Percentiles rank a stretch among this genome's conserved stretches.
Evolutionary conservation across 2,113 vertebrate species (phyloP).

Genomic region (Cygnus buccinator): DNA sequence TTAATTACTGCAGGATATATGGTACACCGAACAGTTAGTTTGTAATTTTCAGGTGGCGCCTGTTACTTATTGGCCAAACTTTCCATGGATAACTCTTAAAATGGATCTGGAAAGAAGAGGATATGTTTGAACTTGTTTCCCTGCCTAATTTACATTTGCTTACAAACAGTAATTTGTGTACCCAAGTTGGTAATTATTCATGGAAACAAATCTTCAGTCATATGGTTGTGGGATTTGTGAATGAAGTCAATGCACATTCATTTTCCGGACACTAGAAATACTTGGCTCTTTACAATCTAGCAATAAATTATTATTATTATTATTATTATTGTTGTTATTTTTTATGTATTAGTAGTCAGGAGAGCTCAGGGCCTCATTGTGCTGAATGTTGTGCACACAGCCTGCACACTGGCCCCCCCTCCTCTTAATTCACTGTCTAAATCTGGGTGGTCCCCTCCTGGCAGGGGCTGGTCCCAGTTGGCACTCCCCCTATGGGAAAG

Average conservation of each 20-base stretch:
- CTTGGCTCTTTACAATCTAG: background rate
- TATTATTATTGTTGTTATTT: conserved; percentile 50
- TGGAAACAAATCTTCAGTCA: conserved; percentile 3
- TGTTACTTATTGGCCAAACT: background rate
- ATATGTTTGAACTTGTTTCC: background rate
- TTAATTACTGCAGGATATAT: background rate
- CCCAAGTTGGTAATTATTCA: conserved; percentile 8
- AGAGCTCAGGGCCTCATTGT: conserved; percentile 2
- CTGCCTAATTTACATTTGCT: background rate
- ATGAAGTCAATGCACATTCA: background rate
- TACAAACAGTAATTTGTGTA: conserved; percentile 16
- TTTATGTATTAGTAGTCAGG: conserved; percentile 19
- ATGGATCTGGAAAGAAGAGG: background rate
- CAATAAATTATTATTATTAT: conserved; percentile 17
- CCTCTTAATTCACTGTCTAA: background rate
- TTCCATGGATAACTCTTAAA: background rate
- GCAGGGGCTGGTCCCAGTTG: background rate
- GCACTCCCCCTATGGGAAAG: background rate
- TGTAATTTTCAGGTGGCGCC: background rate
- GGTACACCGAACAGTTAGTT: background rate
- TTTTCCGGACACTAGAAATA: background rate
- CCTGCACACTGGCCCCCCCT: background rate
- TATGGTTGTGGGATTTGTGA: conserved; percentile 16
- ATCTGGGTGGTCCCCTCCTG: conserved; percentile 50
- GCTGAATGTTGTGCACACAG: background rate